These are phyloP conservation scores for Heliconius sara DNA, from an alignment of 2,888 invertebrate species.

Conservation along the genomic window DNA sequence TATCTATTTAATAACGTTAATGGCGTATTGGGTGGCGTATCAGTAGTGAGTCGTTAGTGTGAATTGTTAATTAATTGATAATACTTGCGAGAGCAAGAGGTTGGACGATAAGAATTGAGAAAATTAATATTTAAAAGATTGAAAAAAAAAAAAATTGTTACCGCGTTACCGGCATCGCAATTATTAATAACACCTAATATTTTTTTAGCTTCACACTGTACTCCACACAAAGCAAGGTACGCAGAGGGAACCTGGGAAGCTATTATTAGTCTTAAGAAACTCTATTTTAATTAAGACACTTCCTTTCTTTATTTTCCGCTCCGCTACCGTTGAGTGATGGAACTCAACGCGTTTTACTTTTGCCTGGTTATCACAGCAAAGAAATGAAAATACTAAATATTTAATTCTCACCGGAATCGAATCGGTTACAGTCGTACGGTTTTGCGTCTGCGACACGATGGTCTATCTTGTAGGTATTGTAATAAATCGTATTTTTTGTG, in stretches of 20 bases:
- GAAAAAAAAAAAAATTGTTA: background rate
- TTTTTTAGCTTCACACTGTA: too few species aligned
- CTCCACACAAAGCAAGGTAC: background rate
- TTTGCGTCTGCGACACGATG: background rate
- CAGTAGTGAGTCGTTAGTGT: constrained; percentile 43
- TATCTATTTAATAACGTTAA: constrained; percentile 24
- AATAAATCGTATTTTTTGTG: too few species aligned
- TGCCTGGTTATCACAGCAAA: too few species aligned
- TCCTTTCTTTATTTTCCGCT: background rate
- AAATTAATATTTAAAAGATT: constrained; percentile 3
- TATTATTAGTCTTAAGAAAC: background rate
- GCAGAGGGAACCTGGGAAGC: background rate
- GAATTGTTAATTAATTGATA: constrained; percentile 63
- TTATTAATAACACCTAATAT: too few species aligned
- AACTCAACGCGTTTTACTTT: too few species aligned
- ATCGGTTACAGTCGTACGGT: too few species aligned
- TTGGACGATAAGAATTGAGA: constrained; percentile 40
- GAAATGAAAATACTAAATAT: too few species aligned
- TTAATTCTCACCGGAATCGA: too few species aligned
- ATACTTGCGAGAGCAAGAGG: constrained; percentile 57
- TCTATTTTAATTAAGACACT: background rate
- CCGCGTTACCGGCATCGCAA: too few species aligned
- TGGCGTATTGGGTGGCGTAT: constrained; percentile 1
- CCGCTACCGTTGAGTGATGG: background rate
- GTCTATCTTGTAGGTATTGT: background rate